Evolutionary conservation across 2,113 vertebrate species (phyloP).

Genomic region (Forbesichthys agassizii): DNA sequence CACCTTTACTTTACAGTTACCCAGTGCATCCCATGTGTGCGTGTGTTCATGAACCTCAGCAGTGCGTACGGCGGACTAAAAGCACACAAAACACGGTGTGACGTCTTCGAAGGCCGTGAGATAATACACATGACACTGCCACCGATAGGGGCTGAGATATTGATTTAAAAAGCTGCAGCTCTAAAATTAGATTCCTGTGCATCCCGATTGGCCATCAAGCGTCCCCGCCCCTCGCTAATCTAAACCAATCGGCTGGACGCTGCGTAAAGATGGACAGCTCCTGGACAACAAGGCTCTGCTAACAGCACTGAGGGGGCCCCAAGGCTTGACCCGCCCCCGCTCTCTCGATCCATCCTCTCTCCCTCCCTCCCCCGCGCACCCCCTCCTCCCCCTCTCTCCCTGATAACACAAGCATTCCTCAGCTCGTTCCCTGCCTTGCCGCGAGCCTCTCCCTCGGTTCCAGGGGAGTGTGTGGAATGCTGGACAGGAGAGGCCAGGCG

Average conservation of each 20-base stretch:
- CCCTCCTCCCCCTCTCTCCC: neutral
- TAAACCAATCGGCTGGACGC: slow-evolving; percentile 22
- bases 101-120: slow-evolving; percentile 67
- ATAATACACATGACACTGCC: slow-evolving; percentile 73
- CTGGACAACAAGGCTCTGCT: no score
- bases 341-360: neutral
- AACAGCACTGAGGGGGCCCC: neutral
- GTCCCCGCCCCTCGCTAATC: slow-evolving; percentile 38
- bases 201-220: slow-evolving; percentile 47
- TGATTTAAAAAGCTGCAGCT: slow-evolving; percentile 72
- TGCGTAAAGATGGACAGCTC: neutral
- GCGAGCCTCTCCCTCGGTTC: slow-evolving; percentile 74
- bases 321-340: neutral
- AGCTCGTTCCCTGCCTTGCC: slow-evolving; percentile 64
- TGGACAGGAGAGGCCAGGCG: slow-evolving; percentile 48
- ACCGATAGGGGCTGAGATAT: slow-evolving; percentile 65
- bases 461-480: slow-evolving; percentile 73
- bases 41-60: slow-evolving; percentile 42
- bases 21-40: slow-evolving; percentile 32
- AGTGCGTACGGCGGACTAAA: slow-evolving; percentile 57
- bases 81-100: slow-evolving; percentile 66
- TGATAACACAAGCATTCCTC: slow-evolving; percentile 77
- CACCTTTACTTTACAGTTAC: neutral
- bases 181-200: slow-evolving; percentile 69
- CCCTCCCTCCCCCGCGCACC: neutral